Conservation (phyloP, 2,797 vertebrate genomes). For the Amphiprion clarkii region DNA sequence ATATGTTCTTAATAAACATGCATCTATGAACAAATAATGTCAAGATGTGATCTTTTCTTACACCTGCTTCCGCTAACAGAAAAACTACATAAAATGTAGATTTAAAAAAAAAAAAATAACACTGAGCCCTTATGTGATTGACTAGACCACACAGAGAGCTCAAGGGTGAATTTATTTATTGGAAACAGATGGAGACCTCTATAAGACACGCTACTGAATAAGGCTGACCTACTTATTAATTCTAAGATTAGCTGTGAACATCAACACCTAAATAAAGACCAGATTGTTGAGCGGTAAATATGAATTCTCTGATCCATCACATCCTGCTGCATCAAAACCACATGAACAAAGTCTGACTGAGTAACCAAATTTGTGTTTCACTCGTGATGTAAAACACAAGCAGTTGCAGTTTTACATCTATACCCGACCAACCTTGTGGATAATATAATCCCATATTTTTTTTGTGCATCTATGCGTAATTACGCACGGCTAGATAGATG, state of each 20-base stretch:
- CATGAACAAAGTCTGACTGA: not conserved
- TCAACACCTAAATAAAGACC: constrained; percentile 56
- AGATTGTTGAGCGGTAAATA: constrained; percentile 48
- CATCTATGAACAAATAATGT: constrained; percentile 38
- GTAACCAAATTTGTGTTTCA: not conserved
- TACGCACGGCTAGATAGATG: constrained; percentile 2
- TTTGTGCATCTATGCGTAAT: constrained; percentile 17
- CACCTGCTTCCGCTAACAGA: constrained; percentile 59
- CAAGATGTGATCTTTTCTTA: constrained; percentile 29
- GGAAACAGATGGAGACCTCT: constrained; percentile 76
- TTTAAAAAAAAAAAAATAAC: not conserved
- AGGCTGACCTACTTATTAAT: constrained; percentile 69
- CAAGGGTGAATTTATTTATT: constrained; percentile 76
- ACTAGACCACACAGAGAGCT: constrained; percentile 82
- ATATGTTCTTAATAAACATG: constrained; percentile 10
- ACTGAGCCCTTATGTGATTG: constrained; percentile 51
- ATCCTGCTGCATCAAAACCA: constrained; percentile 23
- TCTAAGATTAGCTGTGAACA: constrained; percentile 69
- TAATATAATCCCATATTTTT: constrained; percentile 14
- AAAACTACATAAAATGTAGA: constrained; percentile 29
- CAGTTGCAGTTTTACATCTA: not conserved
- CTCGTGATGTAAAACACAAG: not conserved
- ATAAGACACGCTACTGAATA: constrained; percentile 74
- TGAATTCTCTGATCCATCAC: constrained; percentile 35
- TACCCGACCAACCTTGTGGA: not conserved